Base-by-base conservation (phyloP, 2,113 vertebrate genomes). In the Stigmatopora argus region DNA sequence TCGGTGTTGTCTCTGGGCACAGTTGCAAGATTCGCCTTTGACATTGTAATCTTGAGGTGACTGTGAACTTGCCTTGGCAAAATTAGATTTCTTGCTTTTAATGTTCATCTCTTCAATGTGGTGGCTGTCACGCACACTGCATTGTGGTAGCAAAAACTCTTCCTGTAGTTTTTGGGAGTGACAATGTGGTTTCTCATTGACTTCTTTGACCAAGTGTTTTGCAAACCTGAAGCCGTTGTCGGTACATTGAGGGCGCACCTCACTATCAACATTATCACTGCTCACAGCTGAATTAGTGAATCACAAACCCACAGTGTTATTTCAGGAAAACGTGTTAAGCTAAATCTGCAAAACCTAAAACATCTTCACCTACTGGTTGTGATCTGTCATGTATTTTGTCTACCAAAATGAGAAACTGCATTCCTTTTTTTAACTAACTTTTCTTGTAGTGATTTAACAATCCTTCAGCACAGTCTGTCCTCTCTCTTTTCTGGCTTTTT, bases 141-240 rank as follows among this genome's bases (percentile, higher is more conserved):
- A 91, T 92, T 91, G 90, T 86, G 78, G 85, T 90, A 87, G 89
- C 88, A 79, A 75, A 83, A 86, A 74, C 7, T 79, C 82, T 81
- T 83, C 77, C 85, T 83, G 79, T 90, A 91, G 88, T 85, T 89
- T 82, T 86, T 82, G 78, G 87, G 71, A 86, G 86, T 78, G 87
- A 89, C 83, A 90, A 90, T 92, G 89, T 92, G 90, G 89, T 92
- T 92, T 91, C 90, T 91, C 90, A 90, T 91, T 90, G 89, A 87
- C 88, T 86, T 90, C 87, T 90, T 85, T 88, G 77, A 74, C 80
- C 74, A 70, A 67, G 69, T 75, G 53, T 70, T 79, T 77, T 79
- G 79, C 72, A 67, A 65, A 66, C 62, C 51, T 72, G 72, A 75
- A 78, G 71, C 63, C 68, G 74, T 71, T 78, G 64, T 38, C 70